These are phyloP conservation scores for Eupithecia subfuscata DNA, from an alignment of 2,888 invertebrate genomes.

Conservation along the genomic window DNA sequence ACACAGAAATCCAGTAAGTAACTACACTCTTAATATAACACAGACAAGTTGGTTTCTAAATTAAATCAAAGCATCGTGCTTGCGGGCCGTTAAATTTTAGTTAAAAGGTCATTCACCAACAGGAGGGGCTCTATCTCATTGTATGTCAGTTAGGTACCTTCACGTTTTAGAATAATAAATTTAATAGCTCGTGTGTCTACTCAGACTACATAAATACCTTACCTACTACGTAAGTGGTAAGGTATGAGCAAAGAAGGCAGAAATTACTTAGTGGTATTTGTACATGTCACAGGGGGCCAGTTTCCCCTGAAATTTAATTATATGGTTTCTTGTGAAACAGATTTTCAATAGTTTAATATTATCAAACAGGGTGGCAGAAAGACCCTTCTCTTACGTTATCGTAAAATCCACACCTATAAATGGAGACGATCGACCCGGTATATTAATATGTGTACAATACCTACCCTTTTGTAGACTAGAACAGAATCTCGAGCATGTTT, in stretches of 20 bases:
- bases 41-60: slow-evolving; percentile 8
- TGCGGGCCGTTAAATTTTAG: slow-evolving; percentile 33
- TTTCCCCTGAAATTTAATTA: neutral
- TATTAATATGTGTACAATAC: slow-evolving; percentile 49
- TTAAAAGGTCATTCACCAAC: slow-evolving; percentile 35
- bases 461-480: slow-evolving; percentile 47
- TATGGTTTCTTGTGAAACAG: neutral
- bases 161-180: neutral
- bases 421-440: slow-evolving; percentile 48
- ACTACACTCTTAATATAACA: slow-evolving; percentile 5
- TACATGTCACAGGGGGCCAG: neutral
- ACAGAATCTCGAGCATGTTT: slow-evolving; percentile 50
- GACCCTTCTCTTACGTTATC: slow-evolving; percentile 29
- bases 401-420: slow-evolving; percentile 43
- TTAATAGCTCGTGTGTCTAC: neutral
- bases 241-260: neutral
- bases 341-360: neutral
- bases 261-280: neutral
- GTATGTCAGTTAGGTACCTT: neutral
- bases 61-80: slow-evolving; percentile 39
- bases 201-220: too few species aligned
- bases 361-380: neutral
- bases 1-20: slow-evolving; percentile 36
- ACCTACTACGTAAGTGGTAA: too few species aligned
- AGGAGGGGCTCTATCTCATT: slow-evolving; percentile 29